Conservation (phyloP, 2,888 invertebrate species). For the Melinaea menophilus region DNA sequence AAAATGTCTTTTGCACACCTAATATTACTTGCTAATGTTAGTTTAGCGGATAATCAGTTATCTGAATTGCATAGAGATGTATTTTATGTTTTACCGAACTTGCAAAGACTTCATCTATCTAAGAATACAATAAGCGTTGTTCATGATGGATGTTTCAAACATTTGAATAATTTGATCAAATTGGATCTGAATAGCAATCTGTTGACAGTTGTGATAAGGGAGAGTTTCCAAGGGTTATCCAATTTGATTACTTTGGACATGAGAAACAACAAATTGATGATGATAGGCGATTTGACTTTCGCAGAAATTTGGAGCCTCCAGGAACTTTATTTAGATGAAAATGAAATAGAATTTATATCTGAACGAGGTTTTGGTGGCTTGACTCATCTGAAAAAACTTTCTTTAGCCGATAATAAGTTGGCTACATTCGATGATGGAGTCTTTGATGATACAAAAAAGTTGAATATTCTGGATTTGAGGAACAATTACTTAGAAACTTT, state of each 20-base stretch:
- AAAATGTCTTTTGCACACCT: slow-evolving; percentile 86
- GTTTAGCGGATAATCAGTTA: slow-evolving; percentile 86
- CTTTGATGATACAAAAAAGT: slow-evolving; percentile 82
- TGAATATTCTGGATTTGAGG: slow-evolving; percentile 86
- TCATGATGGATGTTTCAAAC: slow-evolving; percentile 90
- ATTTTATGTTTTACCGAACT: slow-evolving; percentile 84
- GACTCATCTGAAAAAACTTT: slow-evolving; percentile 83
- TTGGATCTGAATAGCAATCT: slow-evolving; percentile 88
- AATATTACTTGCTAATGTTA: slow-evolving; percentile 82
- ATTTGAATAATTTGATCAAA: slow-evolving; percentile 84
- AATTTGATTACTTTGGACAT: slow-evolving; percentile 85
- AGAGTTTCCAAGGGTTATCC: slow-evolving; percentile 86
- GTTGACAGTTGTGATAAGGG: slow-evolving; percentile 84
- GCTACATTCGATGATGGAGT: slow-evolving; percentile 83
- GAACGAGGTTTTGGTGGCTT: slow-evolving; percentile 87
- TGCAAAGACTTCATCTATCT: slow-evolving; percentile 87
- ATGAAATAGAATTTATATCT: slow-evolving; percentile 85
- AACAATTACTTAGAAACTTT: slow-evolving; percentile 87
- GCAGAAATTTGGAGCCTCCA: slow-evolving; percentile 86
- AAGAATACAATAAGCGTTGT: slow-evolving; percentile 90
- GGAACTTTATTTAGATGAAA: slow-evolving; percentile 84
- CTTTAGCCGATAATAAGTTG: slow-evolving; percentile 86
- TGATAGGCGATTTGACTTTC: slow-evolving; percentile 89
- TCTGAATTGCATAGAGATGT: slow-evolving; percentile 85
- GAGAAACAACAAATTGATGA: slow-evolving; percentile 85